phyloP scores from a whole-genome alignment of 2,797 vertebrate species.

The Neostethus bicornis region DNA sequence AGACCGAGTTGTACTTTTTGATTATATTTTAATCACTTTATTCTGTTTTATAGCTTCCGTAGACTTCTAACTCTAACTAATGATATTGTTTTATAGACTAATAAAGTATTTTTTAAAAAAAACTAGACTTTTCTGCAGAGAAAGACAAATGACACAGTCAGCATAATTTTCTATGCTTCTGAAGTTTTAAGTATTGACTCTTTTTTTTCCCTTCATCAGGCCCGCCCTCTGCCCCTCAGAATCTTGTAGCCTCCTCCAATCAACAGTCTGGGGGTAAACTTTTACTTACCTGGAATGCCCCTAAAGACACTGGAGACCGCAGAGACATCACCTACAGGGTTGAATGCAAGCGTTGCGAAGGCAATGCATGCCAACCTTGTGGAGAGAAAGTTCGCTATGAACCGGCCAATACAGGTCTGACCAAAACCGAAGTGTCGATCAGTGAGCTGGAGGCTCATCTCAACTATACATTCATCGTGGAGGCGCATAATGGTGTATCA shows the following conservation, averaged over 20 bases:
- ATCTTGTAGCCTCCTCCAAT: conserved; percentile 76
- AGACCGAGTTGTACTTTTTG: too few species aligned
- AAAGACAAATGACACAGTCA: neutral
- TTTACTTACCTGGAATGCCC: conserved; percentile 87
- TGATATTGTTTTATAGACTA: too few species aligned
- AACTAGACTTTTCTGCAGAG: too few species aligned
- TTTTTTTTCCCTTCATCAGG: conserved; percentile 70
- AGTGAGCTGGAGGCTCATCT: conserved; percentile 90
- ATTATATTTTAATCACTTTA: too few species aligned
- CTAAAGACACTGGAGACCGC: conserved; percentile 85
- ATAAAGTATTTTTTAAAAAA: too few species aligned
- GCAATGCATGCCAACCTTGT: conserved; percentile 80
- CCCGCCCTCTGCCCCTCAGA: conserved; percentile 85
- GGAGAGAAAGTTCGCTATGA: conserved; percentile 86
- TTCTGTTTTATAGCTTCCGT: too few species aligned
- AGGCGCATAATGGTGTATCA: conserved; percentile 89
- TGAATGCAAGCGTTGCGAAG: conserved; percentile 87
- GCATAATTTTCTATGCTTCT: neutral
- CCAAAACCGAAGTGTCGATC: conserved; percentile 77
- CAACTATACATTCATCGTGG: conserved; percentile 92
- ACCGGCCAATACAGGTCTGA: conserved; percentile 66
- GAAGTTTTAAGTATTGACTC: neutral
- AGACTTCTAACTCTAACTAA: too few species aligned
- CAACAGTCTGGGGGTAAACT: conserved; percentile 81
- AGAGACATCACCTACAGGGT: conserved; percentile 86